phyloP scores from a whole-genome alignment of 2,888 invertebrate species.

The Luperina nickerlii region DNA sequence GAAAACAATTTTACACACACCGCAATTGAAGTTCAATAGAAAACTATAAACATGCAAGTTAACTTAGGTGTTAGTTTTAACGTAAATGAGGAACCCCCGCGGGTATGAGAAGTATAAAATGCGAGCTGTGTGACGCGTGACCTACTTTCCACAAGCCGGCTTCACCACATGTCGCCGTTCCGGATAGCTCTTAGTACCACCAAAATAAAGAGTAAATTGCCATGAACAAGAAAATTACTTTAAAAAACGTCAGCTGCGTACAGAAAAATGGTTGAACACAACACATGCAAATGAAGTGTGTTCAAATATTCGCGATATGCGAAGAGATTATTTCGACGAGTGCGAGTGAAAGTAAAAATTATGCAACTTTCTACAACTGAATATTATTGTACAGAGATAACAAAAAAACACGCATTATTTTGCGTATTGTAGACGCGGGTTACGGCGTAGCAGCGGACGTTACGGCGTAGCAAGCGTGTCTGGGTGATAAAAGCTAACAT shows the following conservation, averaged over 20 bases:
- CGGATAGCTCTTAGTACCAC: constrained; percentile 73
- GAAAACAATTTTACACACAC: background rate
- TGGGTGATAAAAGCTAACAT: constrained; percentile 5
- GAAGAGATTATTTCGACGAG: constrained; percentile 80
- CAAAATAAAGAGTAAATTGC: constrained; percentile 78
- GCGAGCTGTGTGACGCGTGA: constrained; percentile 87
- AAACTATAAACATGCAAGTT: constrained; percentile 25
- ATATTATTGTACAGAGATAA: constrained; percentile 70
- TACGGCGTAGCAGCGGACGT: constrained; percentile 58
- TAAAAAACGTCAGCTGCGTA: constrained; percentile 74
- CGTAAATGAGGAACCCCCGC: constrained; percentile 81
- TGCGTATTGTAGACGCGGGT: constrained; percentile 38
- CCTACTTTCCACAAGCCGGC: constrained; percentile 87
- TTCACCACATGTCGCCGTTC: constrained; percentile 82
- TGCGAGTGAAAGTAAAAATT: constrained; percentile 88
- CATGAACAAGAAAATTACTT: constrained; percentile 63
- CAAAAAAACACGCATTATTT: constrained; percentile 65
- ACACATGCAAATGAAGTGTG: constrained; percentile 81
- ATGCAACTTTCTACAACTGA: constrained; percentile 88
- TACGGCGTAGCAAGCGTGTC: constrained; percentile 53
- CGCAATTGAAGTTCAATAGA: constrained; percentile 10
- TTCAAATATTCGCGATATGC: constrained; percentile 83
- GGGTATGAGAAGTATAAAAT: constrained; percentile 83
- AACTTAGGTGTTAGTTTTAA: constrained; percentile 38
- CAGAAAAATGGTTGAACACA: constrained; percentile 77